Evolutionary conservation across 2,888 invertebrate species (phyloP), one percentile per base, ranked within the genome.

Genomic region (Protophormia terraenovae): DNA sequence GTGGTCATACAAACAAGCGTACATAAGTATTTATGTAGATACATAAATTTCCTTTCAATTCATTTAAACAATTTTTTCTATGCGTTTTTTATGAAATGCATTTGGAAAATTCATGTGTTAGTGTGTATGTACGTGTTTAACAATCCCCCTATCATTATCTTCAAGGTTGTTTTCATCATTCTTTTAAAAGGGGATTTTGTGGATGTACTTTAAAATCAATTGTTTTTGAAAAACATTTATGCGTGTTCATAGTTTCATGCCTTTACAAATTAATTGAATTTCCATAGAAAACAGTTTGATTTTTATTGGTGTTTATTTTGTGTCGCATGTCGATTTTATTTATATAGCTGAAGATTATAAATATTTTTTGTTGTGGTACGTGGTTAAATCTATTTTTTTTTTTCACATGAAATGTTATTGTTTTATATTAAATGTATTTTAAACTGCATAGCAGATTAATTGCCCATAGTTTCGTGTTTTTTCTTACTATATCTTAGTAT

Each of bases 301-400:
- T 60, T 14, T 58, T 50, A 29, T 24, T 45, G 7, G 55, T 79
- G 64, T 76, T 80, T 84, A 50, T 76, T 83, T 75, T 75, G 75
- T 71, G 75, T 71, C 35, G 75, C 62, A 69, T 71, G 69, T 79
- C 45, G 58, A 62, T 71, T 75, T 71, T 64, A 79, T 75, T 84
- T 79, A 71, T 75, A 72, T 72, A 45, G 38, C 53, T 32, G 41
- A 24, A 45, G 53, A 53, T 72, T 41, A 32, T 53, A 32, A 24
- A 10, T n/a, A 47, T 10, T 55, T 38, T 27, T 71, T 38, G 29
- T 73, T 60, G 24, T 79, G 47, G 45, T 47, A 66, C 79, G 75
- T 76, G 73, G n/a, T 75, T 55, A 69, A 73, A 73, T 12, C 19
- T 75, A 69, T 79, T 83, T 38, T 83, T 62, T n/a, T 62, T 78